These are phyloP conservation scores for Sinotaia quadrata DNA, from an alignment of 2,888 invertebrate species.

Conservation along the genomic window DNA sequence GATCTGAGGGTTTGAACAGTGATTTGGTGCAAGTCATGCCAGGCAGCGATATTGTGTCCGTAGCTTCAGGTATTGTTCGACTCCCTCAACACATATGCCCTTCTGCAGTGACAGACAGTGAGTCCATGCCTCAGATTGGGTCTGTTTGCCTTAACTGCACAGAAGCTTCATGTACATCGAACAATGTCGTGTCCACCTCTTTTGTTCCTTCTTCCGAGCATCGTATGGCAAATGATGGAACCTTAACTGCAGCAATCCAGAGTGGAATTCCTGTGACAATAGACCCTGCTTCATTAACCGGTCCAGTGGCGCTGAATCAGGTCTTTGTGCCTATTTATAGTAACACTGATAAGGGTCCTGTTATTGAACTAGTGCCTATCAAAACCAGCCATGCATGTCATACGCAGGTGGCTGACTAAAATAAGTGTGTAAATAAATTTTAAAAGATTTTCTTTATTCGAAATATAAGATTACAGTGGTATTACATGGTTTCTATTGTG, in stretches of 20 bases:
- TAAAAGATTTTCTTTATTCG: too few relatives aligned
- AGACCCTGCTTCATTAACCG: slow-evolving; percentile 24
- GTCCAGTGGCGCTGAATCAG: slow-evolving; percentile 39
- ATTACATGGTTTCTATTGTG: too few relatives aligned
- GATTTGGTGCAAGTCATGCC: background rate
- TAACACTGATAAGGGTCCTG: slow-evolving; percentile 42
- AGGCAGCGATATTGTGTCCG: background rate
- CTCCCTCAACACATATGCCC: background rate
- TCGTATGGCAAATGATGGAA: slow-evolving; percentile 28
- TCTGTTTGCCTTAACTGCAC: too few relatives aligned
- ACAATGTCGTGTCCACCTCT: background rate
- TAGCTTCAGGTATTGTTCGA: background rate
- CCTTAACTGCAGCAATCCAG: slow-evolving; percentile 33
- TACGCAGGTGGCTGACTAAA: too few relatives aligned
- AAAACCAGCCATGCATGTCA: slow-evolving; percentile 35
- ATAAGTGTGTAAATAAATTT: too few relatives aligned
- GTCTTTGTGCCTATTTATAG: slow-evolving; percentile 44
- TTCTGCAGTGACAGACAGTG: background rate
- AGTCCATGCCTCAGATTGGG: background rate
- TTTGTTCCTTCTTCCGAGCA: slow-evolving; percentile 22
- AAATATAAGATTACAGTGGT: too few relatives aligned
- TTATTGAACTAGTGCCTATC: slow-evolving; percentile 44
- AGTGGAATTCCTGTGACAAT: slow-evolving; percentile 38
- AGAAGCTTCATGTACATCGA: background rate
- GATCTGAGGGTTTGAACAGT: background rate